Percentiles rank a stretch among this genome's conserved stretches.
Evolutionary conservation across 2,797 vertebrate genomes (phyloP).

Genomic region (Neomorphus geoffroyi): DNA sequence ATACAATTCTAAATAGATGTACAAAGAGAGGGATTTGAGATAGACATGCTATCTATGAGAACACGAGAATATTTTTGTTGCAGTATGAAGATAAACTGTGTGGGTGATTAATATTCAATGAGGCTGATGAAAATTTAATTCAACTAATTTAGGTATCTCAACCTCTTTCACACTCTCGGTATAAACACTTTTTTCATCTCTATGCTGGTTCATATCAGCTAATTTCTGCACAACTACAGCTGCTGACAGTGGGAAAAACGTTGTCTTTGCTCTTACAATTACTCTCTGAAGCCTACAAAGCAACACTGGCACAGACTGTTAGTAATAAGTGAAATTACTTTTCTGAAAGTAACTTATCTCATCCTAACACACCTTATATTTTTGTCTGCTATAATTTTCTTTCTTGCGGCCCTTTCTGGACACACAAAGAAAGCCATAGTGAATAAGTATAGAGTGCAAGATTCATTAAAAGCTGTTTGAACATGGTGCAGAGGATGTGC

Average conservation of each 20-base stretch:
- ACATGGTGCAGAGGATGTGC: neutral
- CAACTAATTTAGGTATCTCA: slow-evolving; percentile 3
- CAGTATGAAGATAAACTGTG: neutral
- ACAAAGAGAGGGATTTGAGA: neutral
- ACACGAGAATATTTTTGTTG: neutral
- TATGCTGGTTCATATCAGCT: neutral
- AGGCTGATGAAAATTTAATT: slow-evolving; percentile 14
- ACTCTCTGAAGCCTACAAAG: slow-evolving; percentile 29
- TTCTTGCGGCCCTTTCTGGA: neutral
- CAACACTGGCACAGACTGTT: neutral
- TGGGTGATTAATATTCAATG: slow-evolving; percentile 4
- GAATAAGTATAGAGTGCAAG: neutral
- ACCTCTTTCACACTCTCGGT: neutral
- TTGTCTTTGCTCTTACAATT: slow-evolving; percentile 23
- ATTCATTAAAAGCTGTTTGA: slow-evolving; percentile 38
- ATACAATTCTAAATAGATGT: neutral
- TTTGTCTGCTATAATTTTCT: slow-evolving; percentile 2
- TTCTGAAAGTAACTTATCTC: slow-evolving; percentile 52
- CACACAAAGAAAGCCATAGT: neutral
- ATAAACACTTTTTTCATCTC: slow-evolving; percentile 25
- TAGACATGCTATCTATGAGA: neutral
- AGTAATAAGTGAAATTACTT: slow-evolving; percentile 34
- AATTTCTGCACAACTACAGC: neutral
- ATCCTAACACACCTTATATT: slow-evolving; percentile 41
- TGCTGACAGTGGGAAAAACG: slow-evolving; percentile 22